phyloP scores from a whole-genome alignment of 2,888 invertebrate genomes.

The Agriopis marginaria region DNA sequence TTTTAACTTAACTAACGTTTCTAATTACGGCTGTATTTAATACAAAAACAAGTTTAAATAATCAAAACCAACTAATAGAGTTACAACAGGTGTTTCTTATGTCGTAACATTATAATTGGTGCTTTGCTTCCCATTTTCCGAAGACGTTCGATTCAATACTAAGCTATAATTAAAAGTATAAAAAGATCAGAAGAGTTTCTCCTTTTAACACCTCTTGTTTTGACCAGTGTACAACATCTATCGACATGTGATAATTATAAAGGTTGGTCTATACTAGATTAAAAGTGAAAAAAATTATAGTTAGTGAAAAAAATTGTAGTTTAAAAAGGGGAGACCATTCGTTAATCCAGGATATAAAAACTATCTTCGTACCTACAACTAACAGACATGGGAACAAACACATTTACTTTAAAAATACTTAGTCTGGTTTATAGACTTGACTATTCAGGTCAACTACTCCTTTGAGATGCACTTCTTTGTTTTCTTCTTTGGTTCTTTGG shows the following conservation, averaged over 20 bases:
- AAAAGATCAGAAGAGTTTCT: conserved; percentile 58
- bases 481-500: too few species aligned
- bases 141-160: conserved; percentile 41
- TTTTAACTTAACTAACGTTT: not conserved
- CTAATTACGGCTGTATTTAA: not conserved
- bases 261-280: conserved; percentile 12
- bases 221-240: conserved; percentile 40
- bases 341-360: too few species aligned
- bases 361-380: too few species aligned
- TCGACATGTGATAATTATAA: conserved; percentile 7
- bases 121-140: conserved; percentile 46
- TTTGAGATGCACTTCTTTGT: too few species aligned
- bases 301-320: not conserved
- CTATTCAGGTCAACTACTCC: too few species aligned
- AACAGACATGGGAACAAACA: too few species aligned
- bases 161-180: conserved; percentile 48
- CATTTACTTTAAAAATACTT: too few species aligned
- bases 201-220: conserved; percentile 63
- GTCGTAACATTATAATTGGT: conserved; percentile 49
- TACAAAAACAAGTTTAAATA: conserved; percentile 1
- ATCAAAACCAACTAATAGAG: conserved; percentile 39
- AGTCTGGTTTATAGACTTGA: too few species aligned
- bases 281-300: not conserved
- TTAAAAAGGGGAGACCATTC: not conserved
- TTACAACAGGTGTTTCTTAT: conserved; percentile 51